Base-by-base conservation (phyloP, 1,140 invertebrate species). In the Harpegnathos saltator region DNA sequence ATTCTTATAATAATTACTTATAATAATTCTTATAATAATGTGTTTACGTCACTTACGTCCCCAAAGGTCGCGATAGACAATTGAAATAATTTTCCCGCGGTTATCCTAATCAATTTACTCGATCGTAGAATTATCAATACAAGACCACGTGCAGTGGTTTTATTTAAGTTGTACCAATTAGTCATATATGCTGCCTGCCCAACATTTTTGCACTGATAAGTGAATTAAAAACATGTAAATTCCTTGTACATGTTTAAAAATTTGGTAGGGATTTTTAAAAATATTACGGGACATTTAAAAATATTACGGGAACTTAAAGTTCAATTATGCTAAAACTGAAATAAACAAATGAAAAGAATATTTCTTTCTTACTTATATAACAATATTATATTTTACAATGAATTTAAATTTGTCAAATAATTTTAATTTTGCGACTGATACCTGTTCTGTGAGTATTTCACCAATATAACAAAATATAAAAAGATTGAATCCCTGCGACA, bases 391-490 rank as follows among this genome's bases (percentile, higher is more conserved):
- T 33, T 33, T 33, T 33, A 33, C 5, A 33, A 33, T 33, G 5
- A 33, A 33, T 3, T 33, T 33, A 33, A 33, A 33, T 33, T 3
- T 33, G 5, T 33, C 1, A 33, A 33, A 33, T 33, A 33, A 33
- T 33, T 33, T 33, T 33, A 29, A 33, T 33, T 52, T 75, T 14
- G 19, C 17, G 11, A 33, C 5, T 52, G n/a, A 68, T 89, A 91
- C 90, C 87, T 91, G 68, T 72, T 69, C 68, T 22, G 84, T 82
- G 4, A 91, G 38, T 73, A 81, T 80, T 74, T 91, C 86, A 7
- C 90, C 88, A 33, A 91, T 86, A 29, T 89, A 89, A 61, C 90
- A 91, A 85, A 85, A 91, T 78, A 90, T 83, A 44, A 89, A 91
- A 73, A 90, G 87, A 81, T 91, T 90, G 17, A 86, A 86, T n/a